These are phyloP conservation scores for Schrankia costaestrigalis DNA, from an alignment of 2,888 invertebrate genomes.

Conservation along the genomic window DNA sequence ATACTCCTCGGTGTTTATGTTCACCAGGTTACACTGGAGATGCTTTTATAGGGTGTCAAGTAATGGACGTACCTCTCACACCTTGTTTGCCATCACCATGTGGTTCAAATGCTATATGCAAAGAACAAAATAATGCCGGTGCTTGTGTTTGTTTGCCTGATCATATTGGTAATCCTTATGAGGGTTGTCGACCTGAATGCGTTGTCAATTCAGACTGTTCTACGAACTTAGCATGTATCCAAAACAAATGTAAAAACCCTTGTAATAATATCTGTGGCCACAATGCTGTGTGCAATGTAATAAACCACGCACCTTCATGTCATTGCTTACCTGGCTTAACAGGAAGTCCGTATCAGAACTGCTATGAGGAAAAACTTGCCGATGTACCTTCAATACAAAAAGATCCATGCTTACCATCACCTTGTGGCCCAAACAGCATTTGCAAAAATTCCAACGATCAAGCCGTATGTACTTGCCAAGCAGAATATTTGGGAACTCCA, in stretches of 20 bases:
- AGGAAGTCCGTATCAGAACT: conserved; percentile 82
- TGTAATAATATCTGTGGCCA: conserved; percentile 87
- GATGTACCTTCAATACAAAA: conserved; percentile 52
- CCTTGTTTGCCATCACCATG: conserved; percentile 87
- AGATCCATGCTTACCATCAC: conserved; percentile 86
- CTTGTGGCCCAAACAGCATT: conserved; percentile 88
- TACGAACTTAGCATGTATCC: conserved; percentile 85
- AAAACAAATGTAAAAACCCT: conserved; percentile 87
- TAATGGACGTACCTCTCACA: conserved; percentile 68
- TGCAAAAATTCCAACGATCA: conserved; percentile 86
- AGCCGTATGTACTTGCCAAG: conserved; percentile 86
- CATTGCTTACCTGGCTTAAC: conserved; percentile 82
- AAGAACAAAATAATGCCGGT: conserved; percentile 84
- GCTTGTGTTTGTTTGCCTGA: conserved; percentile 85
- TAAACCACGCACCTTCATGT: conserved; percentile 86
- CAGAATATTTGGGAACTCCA: conserved; percentile 84
- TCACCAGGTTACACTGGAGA: conserved; percentile 82
- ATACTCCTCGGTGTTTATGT: conserved; percentile 88
- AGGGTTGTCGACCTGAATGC: conserved; percentile 89
- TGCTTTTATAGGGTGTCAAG: conserved; percentile 81
- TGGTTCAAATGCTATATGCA: conserved; percentile 87
- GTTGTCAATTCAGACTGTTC: conserved; percentile 86
- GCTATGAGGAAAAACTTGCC: conserved; percentile 61
- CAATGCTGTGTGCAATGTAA: conserved; percentile 86
- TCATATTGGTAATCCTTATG: conserved; percentile 88